Base-by-base conservation (phyloP, 2,797 vertebrate species). In the Zenarchopterus dispar region DNA sequence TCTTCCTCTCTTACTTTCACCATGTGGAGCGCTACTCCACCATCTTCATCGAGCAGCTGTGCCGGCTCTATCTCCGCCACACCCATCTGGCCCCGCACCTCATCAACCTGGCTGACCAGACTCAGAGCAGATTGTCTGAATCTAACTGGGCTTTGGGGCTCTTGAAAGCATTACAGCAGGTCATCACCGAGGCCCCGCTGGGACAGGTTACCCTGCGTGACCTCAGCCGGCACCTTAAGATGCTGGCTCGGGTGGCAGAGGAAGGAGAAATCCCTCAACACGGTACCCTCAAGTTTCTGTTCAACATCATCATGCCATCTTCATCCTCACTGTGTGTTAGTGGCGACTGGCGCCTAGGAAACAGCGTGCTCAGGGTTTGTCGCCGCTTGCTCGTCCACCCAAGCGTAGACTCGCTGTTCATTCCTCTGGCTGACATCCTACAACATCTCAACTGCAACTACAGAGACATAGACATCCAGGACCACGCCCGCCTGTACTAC, bases 401-500 rank as follows among this genome's bases (percentile, higher is more conserved):
- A 8, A 84, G 81, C 17, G 77, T 94, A 19, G 88, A 93, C 60
- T 73, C 77, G 0, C 60, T 93, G n/a, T 87, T 94, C 57, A 56
- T 78, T 17, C 81, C 91, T 19, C 84, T 96, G 77, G 93, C 94
- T 0, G 92, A 95, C 64, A 69, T 96, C 64, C 84, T 97, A 57
- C 95, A 94, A 77, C 81, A 84, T 21, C 83, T 96, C 22, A 67
- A 90, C 45, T 64, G 81, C 36, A 68, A 51, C 69, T 93, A 95
- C 1, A 88, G 90, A 1, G 94, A 96, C 81, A 90, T 92, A 0
- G 96, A 97, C 22, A 89, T 95, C 41, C 93, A 87, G 47, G 96
- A 97, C 74, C 95, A 92, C 0, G 94, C 95, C 15, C 93, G 94
- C 5, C 93, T 97, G 16, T 97, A 97, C 84, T 96, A 95, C 77